Percentiles rank a stretch among this genome's conserved stretches.
These are phyloP conservation scores for Ianthella basta DNA, from an alignment of 37 sponge, comb jelly and placozoan species.

Conservation along the genomic window DNA sequence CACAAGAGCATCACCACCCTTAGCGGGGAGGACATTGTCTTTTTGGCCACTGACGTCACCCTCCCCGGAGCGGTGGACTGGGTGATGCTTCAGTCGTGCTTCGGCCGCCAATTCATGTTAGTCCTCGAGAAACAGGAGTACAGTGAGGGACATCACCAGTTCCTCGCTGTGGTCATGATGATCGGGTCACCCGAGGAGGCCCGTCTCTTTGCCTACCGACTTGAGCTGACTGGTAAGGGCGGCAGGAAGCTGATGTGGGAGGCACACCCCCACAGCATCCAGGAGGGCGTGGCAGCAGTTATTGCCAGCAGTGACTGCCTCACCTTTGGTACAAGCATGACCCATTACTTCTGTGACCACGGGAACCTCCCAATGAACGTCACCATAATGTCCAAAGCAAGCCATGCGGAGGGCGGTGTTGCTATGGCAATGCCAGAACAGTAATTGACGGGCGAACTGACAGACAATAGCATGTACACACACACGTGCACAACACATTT, in stretches of 20 bases:
- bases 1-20: conserved; percentile 97
- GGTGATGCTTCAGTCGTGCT: conserved; percentile 99
- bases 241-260: conserved; percentile 93
- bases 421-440: background rate
- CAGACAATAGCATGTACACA: background rate
- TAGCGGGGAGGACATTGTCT: conserved; percentile 96
- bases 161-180: conserved; percentile 96
- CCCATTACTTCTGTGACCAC: conserved; percentile 88
- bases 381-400: conserved; percentile 54
- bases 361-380: conserved; percentile 97
- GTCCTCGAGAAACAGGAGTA: conserved; percentile 97
- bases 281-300: conserved; percentile 86
- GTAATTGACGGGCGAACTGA: background rate
- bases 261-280: conserved; percentile 91
- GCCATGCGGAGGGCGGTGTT: background rate
- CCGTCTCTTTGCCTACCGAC: conserved; percentile 76
- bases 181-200: conserved; percentile 92
- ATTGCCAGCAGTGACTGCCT: conserved; percentile 90
- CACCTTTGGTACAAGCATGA: conserved; percentile 93
- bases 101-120: conserved; percentile 90
- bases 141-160: conserved; percentile 90
- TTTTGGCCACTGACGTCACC: conserved; percentile 95
- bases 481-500: background rate
- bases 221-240: conserved; percentile 70
- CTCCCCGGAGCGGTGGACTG: conserved; percentile 96